Conservation (phyloP, 2,797 vertebrate genomes). For the Miichthys miiuy region DNA sequence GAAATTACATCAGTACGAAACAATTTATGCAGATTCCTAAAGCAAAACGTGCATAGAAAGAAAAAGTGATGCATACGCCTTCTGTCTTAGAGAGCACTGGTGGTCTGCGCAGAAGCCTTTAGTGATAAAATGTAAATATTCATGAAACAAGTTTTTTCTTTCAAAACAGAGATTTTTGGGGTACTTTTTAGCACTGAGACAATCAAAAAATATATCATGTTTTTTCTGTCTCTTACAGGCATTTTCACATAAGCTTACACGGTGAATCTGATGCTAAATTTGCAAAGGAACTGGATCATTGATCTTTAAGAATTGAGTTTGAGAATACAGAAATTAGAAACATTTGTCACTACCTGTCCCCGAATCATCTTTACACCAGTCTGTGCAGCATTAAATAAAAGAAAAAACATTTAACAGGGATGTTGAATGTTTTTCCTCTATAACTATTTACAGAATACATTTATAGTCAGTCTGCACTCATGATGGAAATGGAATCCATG, state of each 20-base stretch:
- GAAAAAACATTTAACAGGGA: background rate
- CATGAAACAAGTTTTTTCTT: conserved; percentile 13
- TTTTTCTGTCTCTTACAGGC: background rate
- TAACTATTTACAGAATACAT: conserved; percentile 49
- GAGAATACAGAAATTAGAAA: conserved; percentile 21
- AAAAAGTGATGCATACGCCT: conserved; percentile 18
- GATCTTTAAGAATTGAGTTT: conserved; percentile 20
- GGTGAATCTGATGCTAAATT: background rate
- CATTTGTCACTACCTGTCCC: background rate
- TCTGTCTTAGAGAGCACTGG: conserved; percentile 1
- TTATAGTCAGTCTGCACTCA: conserved; percentile 22
- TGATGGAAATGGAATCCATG: conserved; percentile 42
- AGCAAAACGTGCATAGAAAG: conserved; percentile 15
- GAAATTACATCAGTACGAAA: conserved; percentile 46
- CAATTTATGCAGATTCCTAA: conserved; percentile 27
- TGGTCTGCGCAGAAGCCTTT: conserved; percentile 15
- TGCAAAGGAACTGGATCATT: conserved; percentile 33
- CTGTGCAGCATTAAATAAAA: conserved; percentile 13
- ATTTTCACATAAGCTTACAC: background rate
- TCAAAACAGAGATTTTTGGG: background rate
- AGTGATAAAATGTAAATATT: conserved; percentile 24
- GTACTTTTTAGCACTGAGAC: conserved; percentile 6
- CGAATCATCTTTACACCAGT: conserved; percentile 17
- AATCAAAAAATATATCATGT: background rate
- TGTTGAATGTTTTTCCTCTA: conserved; percentile 33